Percentiles rank a stretch among this genome's conserved stretches.
phyloP scores from a whole-genome alignment of 2,113 vertebrate species.

The Polyodon spathula region DNA sequence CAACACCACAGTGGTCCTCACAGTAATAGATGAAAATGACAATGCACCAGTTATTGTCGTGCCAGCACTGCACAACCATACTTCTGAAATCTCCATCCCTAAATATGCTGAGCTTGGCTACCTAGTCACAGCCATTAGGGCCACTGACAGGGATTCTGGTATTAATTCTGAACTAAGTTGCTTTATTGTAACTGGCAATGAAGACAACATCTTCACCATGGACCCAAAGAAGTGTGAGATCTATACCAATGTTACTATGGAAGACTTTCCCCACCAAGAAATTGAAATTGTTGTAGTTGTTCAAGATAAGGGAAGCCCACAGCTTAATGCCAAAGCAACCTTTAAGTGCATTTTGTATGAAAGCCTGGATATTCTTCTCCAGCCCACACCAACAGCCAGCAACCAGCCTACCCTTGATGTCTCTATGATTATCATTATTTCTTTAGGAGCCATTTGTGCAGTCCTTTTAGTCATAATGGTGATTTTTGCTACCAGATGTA shows the following conservation, averaged over 20 bases:
- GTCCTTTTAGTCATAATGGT: conserved; percentile 87
- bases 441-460: conserved; percentile 79
- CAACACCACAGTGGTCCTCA: conserved; percentile 80
- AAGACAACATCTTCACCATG: conserved; percentile 75
- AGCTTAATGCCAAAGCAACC: conserved; percentile 69
- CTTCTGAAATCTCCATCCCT: conserved; percentile 76
- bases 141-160: conserved; percentile 81
- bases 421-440: conserved; percentile 92
- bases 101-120: conserved; percentile 73
- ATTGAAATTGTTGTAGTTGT: conserved; percentile 78
- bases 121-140: conserved; percentile 71
- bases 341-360: conserved; percentile 64
- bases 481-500: conserved; percentile 85
- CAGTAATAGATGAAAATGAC: conserved; percentile 89
- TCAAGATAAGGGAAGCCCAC: conserved; percentile 76
- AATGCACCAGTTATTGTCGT: conserved; percentile 76
- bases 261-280: conserved; percentile 54
- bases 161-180: conserved; percentile 86
- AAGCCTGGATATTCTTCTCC: conserved; percentile 63
- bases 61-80: conserved; percentile 74
- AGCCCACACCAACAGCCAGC: conserved; percentile 62
- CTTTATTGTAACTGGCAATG: conserved; percentile 72
- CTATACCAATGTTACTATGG: conserved; percentile 76
- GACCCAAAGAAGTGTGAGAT: conserved; percentile 83
- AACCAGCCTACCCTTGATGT: conserved; percentile 70